Base-by-base conservation (phyloP, 2,797 vertebrate genomes). In the Amphiprion clarkii region DNA sequence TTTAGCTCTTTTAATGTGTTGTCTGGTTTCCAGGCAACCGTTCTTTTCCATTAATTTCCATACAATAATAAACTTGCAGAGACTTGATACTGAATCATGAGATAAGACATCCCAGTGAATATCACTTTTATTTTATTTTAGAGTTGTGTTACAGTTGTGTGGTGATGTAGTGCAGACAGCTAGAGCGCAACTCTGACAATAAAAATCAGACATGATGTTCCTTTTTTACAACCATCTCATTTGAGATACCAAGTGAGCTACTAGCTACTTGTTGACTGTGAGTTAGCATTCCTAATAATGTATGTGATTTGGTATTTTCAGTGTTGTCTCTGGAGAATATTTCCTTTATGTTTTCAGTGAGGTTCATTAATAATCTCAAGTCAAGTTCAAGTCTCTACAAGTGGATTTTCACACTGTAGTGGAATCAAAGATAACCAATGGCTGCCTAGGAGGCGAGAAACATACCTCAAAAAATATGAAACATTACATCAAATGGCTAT, bases 401-500 rank as follows among this genome's bases (percentile, higher is more conserved):
- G 55, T 23, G 27, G 66, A n/a, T 76, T 77, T 82, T 75, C 21
- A 63, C 31, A 48, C 36, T 68, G 49, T 39, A 31, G 21, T 61
- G 10, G 49, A 66, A 62, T 57, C 29, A 66, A 61, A 74, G 29
- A 14, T 42, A 71, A 70, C 33, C 48, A 29, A 23, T 55, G 25
- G 62, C 79, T 79, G 56, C 31, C 68, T 76, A 36, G 13, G 78
- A 66, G 8, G 11, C 46, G 29, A 53, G 12, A 72, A 69, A 72
- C 67, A 63, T 21, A 56, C 4, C 52, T 33, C 2, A 65, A 48
- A 64, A 71, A 59, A 71, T 52, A 1, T 9, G 51, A 82, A 83
- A 78, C 70, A 84, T 59, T 61, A 64, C 63, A 83, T 42, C 48
- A 85, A 67, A 72, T 27, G 57, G 60, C 49, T 71, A 51, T 64